These are phyloP conservation scores for Proteles cristata DNA, from an alignment of 2,113 vertebrate genomes.

Conservation along the genomic window DNA sequence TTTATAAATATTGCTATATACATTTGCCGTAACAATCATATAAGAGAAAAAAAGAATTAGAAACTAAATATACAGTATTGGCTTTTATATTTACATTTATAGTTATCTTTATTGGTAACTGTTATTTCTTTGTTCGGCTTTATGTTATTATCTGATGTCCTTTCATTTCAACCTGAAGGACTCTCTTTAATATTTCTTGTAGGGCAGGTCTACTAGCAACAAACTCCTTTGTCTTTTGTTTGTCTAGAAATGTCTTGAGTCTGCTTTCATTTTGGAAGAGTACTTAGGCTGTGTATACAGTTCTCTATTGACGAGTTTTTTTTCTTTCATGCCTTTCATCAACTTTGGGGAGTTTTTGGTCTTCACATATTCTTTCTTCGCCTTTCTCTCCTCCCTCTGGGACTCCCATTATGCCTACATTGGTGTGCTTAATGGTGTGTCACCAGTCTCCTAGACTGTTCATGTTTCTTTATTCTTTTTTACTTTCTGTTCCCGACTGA, in stretches of 20 bases:
- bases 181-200: not conserved
- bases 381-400: not conserved
- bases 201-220: not conserved
- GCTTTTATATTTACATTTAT: not conserved
- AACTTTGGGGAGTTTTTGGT: not conserved
- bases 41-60: not conserved
- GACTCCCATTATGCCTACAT: not conserved
- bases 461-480: slow-evolving; percentile 23
- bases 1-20: not conserved
- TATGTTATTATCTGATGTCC: not conserved
- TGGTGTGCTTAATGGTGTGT: not conserved
- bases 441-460: not conserved
- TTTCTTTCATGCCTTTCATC: not conserved
- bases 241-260: slow-evolving; percentile 26
- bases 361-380: not conserved
- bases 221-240: not conserved
- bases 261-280: not conserved
- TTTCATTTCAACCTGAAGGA: not conserved
- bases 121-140: not conserved
- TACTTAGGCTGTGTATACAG: not conserved
- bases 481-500: not conserved
- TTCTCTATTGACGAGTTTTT: not conserved
- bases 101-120: not conserved
- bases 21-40: not conserved
- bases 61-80: not conserved